Percentiles rank a stretch among this genome's conserved stretches.
Conservation (phyloP, 1,140 invertebrate genomes). For the Bombus turneri region DNA sequence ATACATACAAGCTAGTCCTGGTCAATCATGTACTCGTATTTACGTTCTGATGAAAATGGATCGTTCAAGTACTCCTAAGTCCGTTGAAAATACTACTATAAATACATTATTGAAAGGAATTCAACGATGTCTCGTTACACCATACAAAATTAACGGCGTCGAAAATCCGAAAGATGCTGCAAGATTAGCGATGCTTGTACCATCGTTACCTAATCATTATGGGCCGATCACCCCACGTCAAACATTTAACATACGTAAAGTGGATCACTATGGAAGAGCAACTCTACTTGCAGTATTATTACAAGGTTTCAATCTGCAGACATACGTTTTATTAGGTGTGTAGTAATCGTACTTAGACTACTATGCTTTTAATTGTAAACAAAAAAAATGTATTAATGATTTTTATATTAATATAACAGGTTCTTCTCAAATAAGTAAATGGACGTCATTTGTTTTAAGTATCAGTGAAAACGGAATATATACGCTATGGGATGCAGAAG, state of each 20-base stretch:
- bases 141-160: constrained; percentile 75
- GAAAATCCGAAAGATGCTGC: constrained; percentile 75
- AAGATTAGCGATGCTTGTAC: constrained; percentile 73
- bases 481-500: constrained; percentile 79
- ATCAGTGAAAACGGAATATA: constrained; percentile 65
- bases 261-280: constrained; percentile 79
- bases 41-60: constrained; percentile 79
- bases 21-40: constrained; percentile 76
- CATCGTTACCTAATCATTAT: constrained; percentile 73
- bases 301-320: constrained; percentile 72
- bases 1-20: constrained; percentile 79
- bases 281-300: constrained; percentile 74
- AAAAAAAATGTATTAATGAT: constrained; percentile 12
- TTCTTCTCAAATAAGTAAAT: constrained; percentile 76
- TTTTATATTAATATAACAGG: constrained; percentile 57
- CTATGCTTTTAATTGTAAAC: neutral
- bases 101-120: constrained; percentile 75
- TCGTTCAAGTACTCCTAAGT: constrained; percentile 63
- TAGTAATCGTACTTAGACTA: neutral
- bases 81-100: constrained; percentile 67
- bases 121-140: constrained; percentile 75
- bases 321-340: constrained; percentile 77
- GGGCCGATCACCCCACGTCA: constrained; percentile 78
- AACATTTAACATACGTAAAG: constrained; percentile 78
- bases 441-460: constrained; percentile 76